phyloP scores from a whole-genome alignment of 1,140 invertebrate species.

The Radopholus similis region DNA sequence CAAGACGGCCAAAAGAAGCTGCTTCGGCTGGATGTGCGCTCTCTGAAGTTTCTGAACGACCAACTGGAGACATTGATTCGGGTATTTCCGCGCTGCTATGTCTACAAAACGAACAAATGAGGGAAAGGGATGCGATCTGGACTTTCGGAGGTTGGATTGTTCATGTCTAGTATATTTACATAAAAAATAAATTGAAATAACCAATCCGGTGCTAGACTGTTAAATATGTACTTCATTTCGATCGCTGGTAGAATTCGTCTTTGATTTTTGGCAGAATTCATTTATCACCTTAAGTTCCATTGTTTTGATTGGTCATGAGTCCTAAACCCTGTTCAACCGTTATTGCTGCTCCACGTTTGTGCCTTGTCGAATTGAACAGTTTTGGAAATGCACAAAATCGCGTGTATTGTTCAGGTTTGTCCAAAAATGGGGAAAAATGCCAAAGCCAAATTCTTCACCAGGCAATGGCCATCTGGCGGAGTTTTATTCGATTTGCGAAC shows the following conservation, averaged over 20 bases:
- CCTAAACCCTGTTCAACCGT: no score
- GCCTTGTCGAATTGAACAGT: no score
- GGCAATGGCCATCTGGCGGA: no score
- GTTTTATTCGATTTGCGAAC: neutral
- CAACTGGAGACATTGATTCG: neutral
- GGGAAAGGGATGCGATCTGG: neutral
- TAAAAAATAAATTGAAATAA: no score
- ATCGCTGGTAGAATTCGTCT: neutral
- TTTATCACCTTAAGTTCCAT: no score
- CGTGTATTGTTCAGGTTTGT: no score
- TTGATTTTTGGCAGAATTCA: neutral
- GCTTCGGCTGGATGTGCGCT: neutral
- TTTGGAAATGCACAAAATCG: no score
- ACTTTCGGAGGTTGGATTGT: neutral
- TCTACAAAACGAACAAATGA: slow-evolving; percentile 7
- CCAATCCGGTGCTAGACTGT: neutral
- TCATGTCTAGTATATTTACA: no score
- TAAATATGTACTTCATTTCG: neutral
- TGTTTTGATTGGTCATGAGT: no score
- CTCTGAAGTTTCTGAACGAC: neutral
- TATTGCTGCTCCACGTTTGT: no score
- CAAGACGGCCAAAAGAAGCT: neutral
- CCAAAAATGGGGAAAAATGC: no score
- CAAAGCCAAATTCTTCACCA: no score
- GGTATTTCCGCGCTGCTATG: neutral